Percentiles rank a stretch among this genome's conserved stretches.
Evolutionary conservation across 2,888 invertebrate genomes (phyloP).

Genomic region (Arge pagana): DNA sequence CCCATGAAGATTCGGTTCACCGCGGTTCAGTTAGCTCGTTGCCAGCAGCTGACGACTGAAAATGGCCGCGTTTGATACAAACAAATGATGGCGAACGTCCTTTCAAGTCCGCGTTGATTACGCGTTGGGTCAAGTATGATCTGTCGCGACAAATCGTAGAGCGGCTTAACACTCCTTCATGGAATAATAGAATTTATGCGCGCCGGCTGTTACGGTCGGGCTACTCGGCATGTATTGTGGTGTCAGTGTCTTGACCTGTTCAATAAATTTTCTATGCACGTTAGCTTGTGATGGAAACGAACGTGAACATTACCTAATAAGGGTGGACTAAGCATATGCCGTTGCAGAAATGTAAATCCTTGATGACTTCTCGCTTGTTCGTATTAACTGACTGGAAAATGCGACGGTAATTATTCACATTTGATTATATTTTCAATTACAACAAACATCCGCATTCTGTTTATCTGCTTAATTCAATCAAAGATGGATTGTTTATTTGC

Average conservation of each 20-base stretch:
- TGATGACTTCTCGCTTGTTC: too few species aligned
- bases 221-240: neutral
- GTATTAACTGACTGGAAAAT: too few species aligned
- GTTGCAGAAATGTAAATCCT: neutral
- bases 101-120: slow-evolving; percentile 29
- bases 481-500: too few species aligned
- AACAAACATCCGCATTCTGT: too few species aligned
- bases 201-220: neutral
- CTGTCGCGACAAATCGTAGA: slow-evolving; percentile 1
- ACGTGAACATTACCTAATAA: slow-evolving; percentile 9
- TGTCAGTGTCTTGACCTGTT: slow-evolving; percentile 40
- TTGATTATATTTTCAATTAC: too few species aligned
- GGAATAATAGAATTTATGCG: slow-evolving; percentile 1
- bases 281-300: slow-evolving; percentile 6
- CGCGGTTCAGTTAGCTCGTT: too few species aligned
- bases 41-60: slow-evolving; percentile 42
- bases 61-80: slow-evolving; percentile 45
- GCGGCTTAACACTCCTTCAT: neutral
- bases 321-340: neutral
- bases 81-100: slow-evolving; percentile 42
- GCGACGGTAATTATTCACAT: too few species aligned
- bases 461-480: too few species aligned
- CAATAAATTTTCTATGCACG: slow-evolving; percentile 34
- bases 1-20: too few species aligned
- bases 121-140: slow-evolving; percentile 19